Evolutionary conservation across 2,888 invertebrate genomes (phyloP).

Genomic region (Drosophila merina): DNA sequence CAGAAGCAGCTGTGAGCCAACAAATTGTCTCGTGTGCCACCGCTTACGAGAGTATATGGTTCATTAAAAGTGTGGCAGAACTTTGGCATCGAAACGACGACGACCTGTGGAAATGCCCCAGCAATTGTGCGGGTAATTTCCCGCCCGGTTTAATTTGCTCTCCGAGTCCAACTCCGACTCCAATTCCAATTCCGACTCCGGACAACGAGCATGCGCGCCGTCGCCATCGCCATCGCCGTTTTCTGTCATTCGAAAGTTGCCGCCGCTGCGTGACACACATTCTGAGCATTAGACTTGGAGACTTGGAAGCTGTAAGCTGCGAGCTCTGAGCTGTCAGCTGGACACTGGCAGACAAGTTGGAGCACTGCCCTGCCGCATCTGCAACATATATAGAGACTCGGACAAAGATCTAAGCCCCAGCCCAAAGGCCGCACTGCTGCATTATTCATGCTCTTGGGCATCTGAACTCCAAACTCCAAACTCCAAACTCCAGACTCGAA

Average conservation of each 20-base stretch:
- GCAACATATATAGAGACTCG: constrained; percentile 11
- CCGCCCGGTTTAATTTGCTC: constrained; percentile 50
- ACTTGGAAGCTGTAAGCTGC: constrained; percentile 13
- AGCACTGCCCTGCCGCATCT: constrained; percentile 25
- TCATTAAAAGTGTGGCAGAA: constrained; percentile 76
- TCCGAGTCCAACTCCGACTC: constrained; percentile 31
- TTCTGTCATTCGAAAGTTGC: constrained; percentile 79
- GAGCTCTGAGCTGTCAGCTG: constrained; percentile 15
- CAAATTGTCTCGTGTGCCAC: constrained; percentile 32
- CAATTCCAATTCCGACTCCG: constrained; percentile 33
- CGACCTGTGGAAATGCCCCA: constrained; percentile 44
- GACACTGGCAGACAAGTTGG: constrained; percentile 33
- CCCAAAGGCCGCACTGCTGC: constrained; percentile 42
- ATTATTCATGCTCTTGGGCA: constrained; percentile 66
- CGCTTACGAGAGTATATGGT: constrained; percentile 35
- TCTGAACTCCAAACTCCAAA: constrained; percentile 2
- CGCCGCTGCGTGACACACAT: constrained; percentile 76
- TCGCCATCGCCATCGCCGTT: constrained; percentile 59
- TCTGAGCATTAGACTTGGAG: constrained; percentile 64
- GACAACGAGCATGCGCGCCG: constrained; percentile 58
- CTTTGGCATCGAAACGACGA: constrained; percentile 46
- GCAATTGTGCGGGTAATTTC: constrained; percentile 72
- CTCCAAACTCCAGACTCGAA: background rate
- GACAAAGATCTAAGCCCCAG: constrained; percentile 1
- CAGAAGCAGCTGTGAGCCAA: constrained; percentile 38